These are phyloP conservation scores for Drosophila histrio DNA, from an alignment of 2,888 invertebrate genomes.

Conservation along the genomic window DNA sequence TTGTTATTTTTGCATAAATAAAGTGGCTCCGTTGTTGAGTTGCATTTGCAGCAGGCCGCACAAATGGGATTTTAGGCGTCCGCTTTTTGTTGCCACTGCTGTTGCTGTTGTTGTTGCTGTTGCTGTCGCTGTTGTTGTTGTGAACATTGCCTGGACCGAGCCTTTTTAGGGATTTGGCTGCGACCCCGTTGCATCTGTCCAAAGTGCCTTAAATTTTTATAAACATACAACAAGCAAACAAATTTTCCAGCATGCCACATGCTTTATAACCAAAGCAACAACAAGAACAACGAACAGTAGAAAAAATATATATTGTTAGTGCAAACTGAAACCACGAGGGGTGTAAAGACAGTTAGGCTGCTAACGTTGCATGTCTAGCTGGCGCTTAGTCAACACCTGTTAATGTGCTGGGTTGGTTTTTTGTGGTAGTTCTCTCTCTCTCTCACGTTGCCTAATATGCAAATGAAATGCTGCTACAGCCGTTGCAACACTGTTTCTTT, in stretches of 20 bases:
- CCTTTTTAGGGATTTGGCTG: conserved; percentile 63
- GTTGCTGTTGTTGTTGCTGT: conserved; percentile 8
- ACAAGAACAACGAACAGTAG: neutral
- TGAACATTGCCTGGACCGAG: conserved; percentile 7
- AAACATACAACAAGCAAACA: conserved; percentile 68
- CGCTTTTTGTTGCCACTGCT: conserved; percentile 22
- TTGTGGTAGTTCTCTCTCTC: neutral
- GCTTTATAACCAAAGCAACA: conserved; percentile 35
- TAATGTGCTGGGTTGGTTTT: conserved; percentile 66
- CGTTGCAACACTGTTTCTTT: conserved; percentile 20
- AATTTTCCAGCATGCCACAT: conserved; percentile 65
- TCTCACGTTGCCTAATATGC: conserved; percentile 50
- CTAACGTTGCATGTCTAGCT: conserved; percentile 29
- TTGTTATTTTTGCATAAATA: conserved; percentile 80
- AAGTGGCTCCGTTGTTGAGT: conserved; percentile 47
- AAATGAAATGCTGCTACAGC: conserved; percentile 69
- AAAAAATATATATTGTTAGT: conserved; percentile 36
- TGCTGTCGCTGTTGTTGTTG: neutral
- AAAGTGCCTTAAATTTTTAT: conserved; percentile 80
- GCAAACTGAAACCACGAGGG: conserved; percentile 19
- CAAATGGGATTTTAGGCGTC: conserved; percentile 76
- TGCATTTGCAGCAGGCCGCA: conserved; percentile 38
- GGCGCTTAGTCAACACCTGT: conserved; percentile 80
- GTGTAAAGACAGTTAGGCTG: conserved; percentile 12
- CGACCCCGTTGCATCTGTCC: conserved; percentile 47